Base-by-base conservation (phyloP, 2,797 vertebrate species). In the Melanotaenia maccullochi region DNA sequence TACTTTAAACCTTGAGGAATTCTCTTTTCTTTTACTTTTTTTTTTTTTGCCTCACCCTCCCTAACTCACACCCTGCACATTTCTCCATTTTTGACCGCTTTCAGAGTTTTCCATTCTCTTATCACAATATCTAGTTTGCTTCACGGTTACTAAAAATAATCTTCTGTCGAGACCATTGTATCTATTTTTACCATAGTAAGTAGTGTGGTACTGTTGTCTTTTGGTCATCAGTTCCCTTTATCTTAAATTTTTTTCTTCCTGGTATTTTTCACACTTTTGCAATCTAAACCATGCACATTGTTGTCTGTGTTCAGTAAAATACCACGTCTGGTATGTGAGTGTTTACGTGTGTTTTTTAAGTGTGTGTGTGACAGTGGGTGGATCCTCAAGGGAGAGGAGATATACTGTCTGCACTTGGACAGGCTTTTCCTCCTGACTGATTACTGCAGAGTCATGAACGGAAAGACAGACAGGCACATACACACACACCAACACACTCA, bases 341-440 rank as follows among this genome's bases (percentile, higher is more conserved):
- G 40, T 67, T 25, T 58, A 63, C 68, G 61, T 79, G 73, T 71
- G 61, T 73, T 75, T 65, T 60, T 76, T 76, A 52, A 55, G 72
- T 80, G 77, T 79, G 77, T 79, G 58, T 56, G 69, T 75, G 57
- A 83, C 62, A 68, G 65, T 0, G 84, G 81, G 87, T 84, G 89
- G 91, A 90, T 81, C 79, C 64, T 79, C 44, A n/a, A 52, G 64
- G 68, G 3, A 33, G 25, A 51, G 83, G 81, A 88, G 91, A 91
- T 92, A 90, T 51, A 78, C 83, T 81, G 87, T 91, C 87, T 93
- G 87, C 73, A 85, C 78, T 84, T 59, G 65, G 82, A 82, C 88
- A 86, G 83, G 59, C 87, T 84, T 75, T 93, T 93, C 88, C 90
- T 89, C 76, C 68, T 84, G 57, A 49, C 81, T 87, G 85, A 93